Evolutionary conservation across 1,140 invertebrate species (phyloP).

Genomic region (Drosophila nikananu): DNA sequence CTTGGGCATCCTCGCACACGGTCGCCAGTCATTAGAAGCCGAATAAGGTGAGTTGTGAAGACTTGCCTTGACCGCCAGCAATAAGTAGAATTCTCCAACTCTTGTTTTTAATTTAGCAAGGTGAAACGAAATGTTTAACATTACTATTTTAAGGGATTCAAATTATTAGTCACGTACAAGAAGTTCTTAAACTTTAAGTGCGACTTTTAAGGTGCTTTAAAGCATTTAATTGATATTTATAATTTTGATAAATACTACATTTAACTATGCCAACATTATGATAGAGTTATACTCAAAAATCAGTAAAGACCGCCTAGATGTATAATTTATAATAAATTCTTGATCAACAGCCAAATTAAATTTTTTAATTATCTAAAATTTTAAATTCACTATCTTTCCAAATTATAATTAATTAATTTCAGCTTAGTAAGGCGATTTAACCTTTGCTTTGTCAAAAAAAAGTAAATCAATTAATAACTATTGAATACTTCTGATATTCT

Average conservation of each 20-base stretch:
- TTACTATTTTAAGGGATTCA: background rate
- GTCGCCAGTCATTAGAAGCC: conserved; percentile 27
- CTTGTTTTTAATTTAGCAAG: background rate
- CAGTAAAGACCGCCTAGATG: too few relatives aligned
- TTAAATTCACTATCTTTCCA: too few relatives aligned
- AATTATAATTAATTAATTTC: too few relatives aligned
- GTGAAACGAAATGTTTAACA: background rate
- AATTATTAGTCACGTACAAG: conserved; percentile 3
- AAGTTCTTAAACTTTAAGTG: background rate
- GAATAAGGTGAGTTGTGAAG: background rate
- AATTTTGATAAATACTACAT: background rate
- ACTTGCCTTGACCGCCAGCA: conserved; percentile 2
- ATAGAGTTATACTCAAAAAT: too few relatives aligned
- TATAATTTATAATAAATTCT: background rate
- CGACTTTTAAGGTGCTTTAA: background rate
- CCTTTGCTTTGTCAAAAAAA: too few relatives aligned
- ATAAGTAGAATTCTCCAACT: background rate
- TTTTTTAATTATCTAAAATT: too few relatives aligned
- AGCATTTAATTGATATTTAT: background rate
- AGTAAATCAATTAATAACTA: too few relatives aligned
- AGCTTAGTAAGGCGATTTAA: too few relatives aligned
- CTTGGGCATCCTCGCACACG: conserved; percentile 15
- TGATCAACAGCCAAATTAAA: background rate
- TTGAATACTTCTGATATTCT: too few relatives aligned
- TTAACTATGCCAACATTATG: too few relatives aligned